phyloP scores from a whole-genome alignment of 2,113 vertebrate species.

The Ovis canadensis region DNA sequence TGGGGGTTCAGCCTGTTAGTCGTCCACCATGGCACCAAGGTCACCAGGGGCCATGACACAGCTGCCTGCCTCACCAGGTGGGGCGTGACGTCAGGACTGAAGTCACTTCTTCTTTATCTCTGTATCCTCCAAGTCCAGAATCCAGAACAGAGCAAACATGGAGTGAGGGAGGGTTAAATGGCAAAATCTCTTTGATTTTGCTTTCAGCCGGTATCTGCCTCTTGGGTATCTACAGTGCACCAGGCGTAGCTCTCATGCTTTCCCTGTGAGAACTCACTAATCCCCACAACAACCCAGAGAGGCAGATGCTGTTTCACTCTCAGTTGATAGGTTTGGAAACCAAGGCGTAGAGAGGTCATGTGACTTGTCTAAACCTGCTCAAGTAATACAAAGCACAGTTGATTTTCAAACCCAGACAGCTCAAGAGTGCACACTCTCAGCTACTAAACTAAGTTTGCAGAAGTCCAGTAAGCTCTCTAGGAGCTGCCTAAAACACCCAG shows the following conservation, averaged over 20 bases:
- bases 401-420: background rate
- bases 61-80: background rate
- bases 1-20: background rate
- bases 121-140: background rate
- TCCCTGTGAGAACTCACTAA: background rate
- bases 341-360: background rate
- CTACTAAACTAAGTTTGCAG: background rate
- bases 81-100: rapidly evolving
- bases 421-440: background rate
- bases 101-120: too few species aligned
- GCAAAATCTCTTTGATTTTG: background rate
- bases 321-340: background rate
- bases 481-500: background rate
- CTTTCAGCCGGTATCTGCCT: background rate
- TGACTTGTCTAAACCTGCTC: background rate
- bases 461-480: background rate
- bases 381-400: background rate
- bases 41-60: rapidly evolving
- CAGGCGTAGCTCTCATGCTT: background rate
- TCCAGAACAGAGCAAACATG: background rate
- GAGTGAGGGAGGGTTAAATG: background rate
- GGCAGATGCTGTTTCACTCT: background rate
- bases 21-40: background rate
- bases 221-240: background rate
- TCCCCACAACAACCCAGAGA: background rate